phyloP scores from a whole-genome alignment of 2,888 invertebrate species.

The Alviniconcha strummeri region DNA sequence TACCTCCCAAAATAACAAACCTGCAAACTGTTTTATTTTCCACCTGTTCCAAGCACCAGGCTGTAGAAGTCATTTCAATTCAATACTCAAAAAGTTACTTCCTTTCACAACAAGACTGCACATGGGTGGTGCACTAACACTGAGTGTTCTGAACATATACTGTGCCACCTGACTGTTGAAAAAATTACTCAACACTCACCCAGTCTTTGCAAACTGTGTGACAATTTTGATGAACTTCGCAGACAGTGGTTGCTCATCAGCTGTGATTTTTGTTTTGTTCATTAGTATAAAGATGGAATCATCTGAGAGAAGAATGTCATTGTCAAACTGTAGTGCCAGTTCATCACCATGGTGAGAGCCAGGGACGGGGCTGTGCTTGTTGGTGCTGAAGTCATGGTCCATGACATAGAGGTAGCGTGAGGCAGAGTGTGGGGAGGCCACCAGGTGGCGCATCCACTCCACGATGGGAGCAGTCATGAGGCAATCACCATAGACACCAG shows the following conservation, averaged over 20 bases:
- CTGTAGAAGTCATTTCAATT: too few relatives aligned
- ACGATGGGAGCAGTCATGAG: background rate
- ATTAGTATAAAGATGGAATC: background rate
- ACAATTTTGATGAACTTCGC: slow-evolving; percentile 1
- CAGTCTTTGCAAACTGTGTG: slow-evolving; percentile 24
- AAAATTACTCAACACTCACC: slow-evolving; percentile 1
- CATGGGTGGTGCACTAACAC: too few relatives aligned
- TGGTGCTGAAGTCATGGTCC: slow-evolving; percentile 8
- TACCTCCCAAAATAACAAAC: too few relatives aligned
- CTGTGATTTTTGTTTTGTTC: background rate
- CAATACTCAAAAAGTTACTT: too few relatives aligned
- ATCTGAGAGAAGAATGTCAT: background rate
- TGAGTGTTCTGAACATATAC: too few relatives aligned
- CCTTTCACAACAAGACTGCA: too few relatives aligned
- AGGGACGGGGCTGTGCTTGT: background rate
- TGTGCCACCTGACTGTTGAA: too few relatives aligned
- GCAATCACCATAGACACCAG: slow-evolving; percentile 11
- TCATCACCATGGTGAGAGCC: slow-evolving; percentile 29
- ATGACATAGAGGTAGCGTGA: slow-evolving; percentile 4
- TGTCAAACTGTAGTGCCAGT: slow-evolving; percentile 16
- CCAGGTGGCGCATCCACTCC: slow-evolving; percentile 3
- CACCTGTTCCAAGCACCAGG: too few relatives aligned
- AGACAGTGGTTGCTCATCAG: slow-evolving; percentile 13
- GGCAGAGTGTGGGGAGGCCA: background rate
- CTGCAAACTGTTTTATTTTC: too few relatives aligned